A percentile compares a stretch with the other conserved stretches of the same genome.
phyloP scores from a whole-genome alignment of 2,113 vertebrate species.

The Pseudorasbora parva region DNA sequence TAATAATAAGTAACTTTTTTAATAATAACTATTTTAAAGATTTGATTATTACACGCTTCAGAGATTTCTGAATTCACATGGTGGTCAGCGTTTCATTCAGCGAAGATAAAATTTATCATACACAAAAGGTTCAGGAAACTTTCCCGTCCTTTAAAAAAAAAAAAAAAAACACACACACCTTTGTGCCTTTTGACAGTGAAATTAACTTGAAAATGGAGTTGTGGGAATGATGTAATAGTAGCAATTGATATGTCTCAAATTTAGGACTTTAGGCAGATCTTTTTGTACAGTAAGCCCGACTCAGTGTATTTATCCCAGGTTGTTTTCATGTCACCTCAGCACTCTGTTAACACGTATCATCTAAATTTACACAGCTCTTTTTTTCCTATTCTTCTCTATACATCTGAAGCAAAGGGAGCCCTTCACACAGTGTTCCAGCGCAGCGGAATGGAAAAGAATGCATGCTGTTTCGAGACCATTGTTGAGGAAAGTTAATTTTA shows the following conservation, averaged over 20 bases:
- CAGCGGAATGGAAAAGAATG: not conserved
- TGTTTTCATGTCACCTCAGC: constrained; percentile 14
- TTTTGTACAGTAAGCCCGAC: not conserved
- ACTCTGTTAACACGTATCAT: not conserved
- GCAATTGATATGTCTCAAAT: constrained; percentile 22
- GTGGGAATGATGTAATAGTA: constrained; percentile 24
- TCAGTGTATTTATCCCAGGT: not conserved
- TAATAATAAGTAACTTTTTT: not conserved
- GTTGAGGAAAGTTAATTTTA: too few relatives aligned
- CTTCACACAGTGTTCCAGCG: not conserved
- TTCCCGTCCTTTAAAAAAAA: not conserved
- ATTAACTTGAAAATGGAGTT: constrained; percentile 13
- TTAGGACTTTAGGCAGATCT: constrained; percentile 10
- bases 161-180: too few relatives aligned
- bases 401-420: not conserved
- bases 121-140: constrained; percentile 3
- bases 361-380: not conserved
- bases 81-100: not conserved
- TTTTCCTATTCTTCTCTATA: not conserved
- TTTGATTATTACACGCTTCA: not conserved
- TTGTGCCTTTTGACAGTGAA: not conserved
- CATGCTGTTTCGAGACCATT: not conserved
- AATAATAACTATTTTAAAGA: not conserved
- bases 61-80: not conserved
- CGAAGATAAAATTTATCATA: not conserved